Base-by-base conservation (phyloP, 2,113 vertebrate species). In the Hippocampus guttulatus region DNA sequence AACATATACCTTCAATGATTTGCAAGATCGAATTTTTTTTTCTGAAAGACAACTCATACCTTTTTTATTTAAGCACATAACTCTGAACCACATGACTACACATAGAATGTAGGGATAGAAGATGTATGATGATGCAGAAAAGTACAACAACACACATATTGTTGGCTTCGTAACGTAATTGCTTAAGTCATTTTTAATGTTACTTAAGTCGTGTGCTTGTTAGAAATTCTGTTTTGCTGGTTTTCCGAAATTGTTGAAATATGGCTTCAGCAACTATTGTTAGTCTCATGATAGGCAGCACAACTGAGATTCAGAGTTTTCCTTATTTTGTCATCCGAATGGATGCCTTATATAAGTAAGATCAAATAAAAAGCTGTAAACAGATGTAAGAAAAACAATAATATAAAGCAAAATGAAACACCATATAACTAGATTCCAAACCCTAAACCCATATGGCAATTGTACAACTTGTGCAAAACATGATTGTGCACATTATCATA, bases 221-320 rank as follows among this genome's bases (percentile, higher is more conserved):
- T 52, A 6, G 20, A 52, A 52, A 52, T 8, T 52, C 5, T 0
- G 21, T 52, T 52, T 52, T 38, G 33, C 33, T 38, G 33, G 33
- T 38, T 38, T 38, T 38, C 33, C 5, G 33, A 38, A 38, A 38
- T 20, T 21, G 20, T 52, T 52, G 6, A 52, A 52, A 52, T 52
- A 52, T 15, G 14, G 16, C 45, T 10, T 52, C 0, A 5, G 6
- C 51, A 52, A 52, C 51, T 52, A 21, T 21, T 52, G 20, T 8
- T 21, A 15, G 49, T 4, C 3, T 18, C 18, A 52, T 18, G 7
- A 70, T 73, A 82, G 51, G 43, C 71, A 77, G 78, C 80, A 77
- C 30, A 77, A 63, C 14, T 51, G 15, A 80, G 78, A 21, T 52
- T 52, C 49, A 21, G 20, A 52, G 20, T 20, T 52, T 52, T 4